Base-by-base conservation (phyloP, 2,888 invertebrate species). In the Harpalus rufipes region DNA sequence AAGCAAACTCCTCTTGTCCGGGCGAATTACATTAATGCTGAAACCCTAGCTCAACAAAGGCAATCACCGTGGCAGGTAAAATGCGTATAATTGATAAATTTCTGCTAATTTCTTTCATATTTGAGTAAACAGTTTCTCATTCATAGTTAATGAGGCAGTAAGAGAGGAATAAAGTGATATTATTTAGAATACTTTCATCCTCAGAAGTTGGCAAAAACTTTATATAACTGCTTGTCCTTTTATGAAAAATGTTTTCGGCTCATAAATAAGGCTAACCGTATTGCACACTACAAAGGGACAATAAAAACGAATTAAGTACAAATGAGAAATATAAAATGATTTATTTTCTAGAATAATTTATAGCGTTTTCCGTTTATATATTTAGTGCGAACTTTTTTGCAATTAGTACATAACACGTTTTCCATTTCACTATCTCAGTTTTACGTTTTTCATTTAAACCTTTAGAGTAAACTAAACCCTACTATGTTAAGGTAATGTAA, bases 241-340 rank as follows among this genome's bases (percentile, higher is more conserved):
- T 25, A 63, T 21, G 63, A 63, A 21, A 63, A 63, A 21, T 63
- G 7, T 21, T 63, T 1, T 3, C 1, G 10, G 63, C 0, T 8
- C 63, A 63, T 63, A 63, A 63, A 63, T 63, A 63, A 63, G 21
- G 10, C 21, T 10, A 10, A 12, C 25, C 7, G 63, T 7, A 63
- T 63, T 63, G 18, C 63, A 63, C 18, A 21, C 21, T 25, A 63
- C 63, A 63, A 63, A 63, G 63, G 63, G 21, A 63, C 63, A 63
- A 63, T 63, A 21, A 63, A 63, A 63, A 63, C 63, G 63, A 63
- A 63, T 63, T 63, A 21, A 63, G 4, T 58, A 58, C 58, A 58
- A 58, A 58, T 16, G 58, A 58, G 58, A 58, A 63, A 21, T 18
- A 63, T 63, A 63, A 63, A 63, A 21, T 21, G 63, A 63, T 63